phyloP scores from a whole-genome alignment of 2,888 invertebrate genomes.

The Opisthograptis luteolata region DNA sequence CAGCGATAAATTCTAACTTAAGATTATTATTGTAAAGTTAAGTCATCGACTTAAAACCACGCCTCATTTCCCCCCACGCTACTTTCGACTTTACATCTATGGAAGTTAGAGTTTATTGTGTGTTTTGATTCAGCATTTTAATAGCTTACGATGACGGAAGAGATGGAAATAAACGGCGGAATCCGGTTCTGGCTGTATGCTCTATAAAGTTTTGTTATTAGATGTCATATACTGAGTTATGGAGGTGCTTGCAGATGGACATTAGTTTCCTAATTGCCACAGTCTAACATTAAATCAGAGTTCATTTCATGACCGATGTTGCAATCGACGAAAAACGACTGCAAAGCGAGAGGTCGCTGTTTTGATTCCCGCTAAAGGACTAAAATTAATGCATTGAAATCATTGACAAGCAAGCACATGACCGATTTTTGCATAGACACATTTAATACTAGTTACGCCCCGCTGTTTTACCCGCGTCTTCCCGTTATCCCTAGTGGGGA shows the following conservation, averaged over 20 bases:
- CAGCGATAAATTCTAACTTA: conserved; percentile 19
- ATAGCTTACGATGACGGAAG: conserved; percentile 23
- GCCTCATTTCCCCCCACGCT: background rate
- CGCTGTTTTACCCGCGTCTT: no score
- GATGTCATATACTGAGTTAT: conserved; percentile 20
- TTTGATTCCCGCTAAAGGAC: no score
- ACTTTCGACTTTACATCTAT: conserved; percentile 7
- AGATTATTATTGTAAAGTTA: conserved; percentile 25
- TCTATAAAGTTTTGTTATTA: conserved; percentile 15
- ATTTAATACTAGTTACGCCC: no score
- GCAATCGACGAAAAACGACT: no score
- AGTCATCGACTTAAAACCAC: conserved; percentile 25
- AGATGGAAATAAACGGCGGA: conserved; percentile 16
- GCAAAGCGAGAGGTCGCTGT: no score
- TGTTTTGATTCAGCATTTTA: background rate
- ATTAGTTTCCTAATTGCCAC: conserved; percentile 6
- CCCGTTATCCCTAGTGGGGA: no score
- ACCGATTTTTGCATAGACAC: no score
- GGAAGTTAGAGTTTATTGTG: background rate
- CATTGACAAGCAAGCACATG: no score
- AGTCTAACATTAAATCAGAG: no score
- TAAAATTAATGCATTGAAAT: no score
- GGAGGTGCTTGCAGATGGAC: background rate
- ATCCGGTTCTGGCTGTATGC: conserved; percentile 16
- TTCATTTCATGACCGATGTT: no score